These are phyloP conservation scores for Sprattus sprattus DNA, from an alignment of 2,113 vertebrate species.

Conservation along the genomic window DNA sequence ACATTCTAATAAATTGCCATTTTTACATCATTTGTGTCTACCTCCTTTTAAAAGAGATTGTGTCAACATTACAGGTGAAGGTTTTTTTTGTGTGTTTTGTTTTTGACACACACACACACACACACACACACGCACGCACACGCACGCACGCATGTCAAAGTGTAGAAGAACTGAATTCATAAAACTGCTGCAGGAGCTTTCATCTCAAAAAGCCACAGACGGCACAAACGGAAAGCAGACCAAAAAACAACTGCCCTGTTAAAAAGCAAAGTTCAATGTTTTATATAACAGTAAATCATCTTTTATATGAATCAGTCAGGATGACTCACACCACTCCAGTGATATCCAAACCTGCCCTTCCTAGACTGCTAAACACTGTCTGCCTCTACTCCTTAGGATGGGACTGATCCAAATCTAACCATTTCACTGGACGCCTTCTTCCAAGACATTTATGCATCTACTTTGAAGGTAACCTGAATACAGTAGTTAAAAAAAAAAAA, in stretches of 20 bases:
- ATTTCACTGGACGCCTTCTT: neutral
- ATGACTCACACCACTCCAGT: neutral
- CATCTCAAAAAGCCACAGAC: neutral
- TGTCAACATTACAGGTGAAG: neutral
- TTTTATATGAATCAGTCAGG: neutral
- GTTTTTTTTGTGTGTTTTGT: neutral
- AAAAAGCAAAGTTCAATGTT: neutral
- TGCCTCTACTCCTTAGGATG: neutral
- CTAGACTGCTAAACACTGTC: neutral
- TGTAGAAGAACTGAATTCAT: neutral
- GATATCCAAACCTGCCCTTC: neutral
- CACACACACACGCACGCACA: too few species aligned
- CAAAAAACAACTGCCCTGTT: neutral
- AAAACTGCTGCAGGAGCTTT: neutral
- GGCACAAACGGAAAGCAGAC: neutral
- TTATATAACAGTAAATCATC: neutral
- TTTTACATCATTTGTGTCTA: conserved; percentile 61
- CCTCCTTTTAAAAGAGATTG: conserved; percentile 11
- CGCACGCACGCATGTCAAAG: neutral
- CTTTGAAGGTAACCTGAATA: neutral
- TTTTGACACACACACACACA: neutral
- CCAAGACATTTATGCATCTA: neutral
- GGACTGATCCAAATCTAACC: neutral
- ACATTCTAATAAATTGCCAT: conserved; percentile 69
- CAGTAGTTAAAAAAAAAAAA: neutral